phyloP scores from a whole-genome alignment of 2,888 invertebrate genomes.

The Dorcus hopei region DNA sequence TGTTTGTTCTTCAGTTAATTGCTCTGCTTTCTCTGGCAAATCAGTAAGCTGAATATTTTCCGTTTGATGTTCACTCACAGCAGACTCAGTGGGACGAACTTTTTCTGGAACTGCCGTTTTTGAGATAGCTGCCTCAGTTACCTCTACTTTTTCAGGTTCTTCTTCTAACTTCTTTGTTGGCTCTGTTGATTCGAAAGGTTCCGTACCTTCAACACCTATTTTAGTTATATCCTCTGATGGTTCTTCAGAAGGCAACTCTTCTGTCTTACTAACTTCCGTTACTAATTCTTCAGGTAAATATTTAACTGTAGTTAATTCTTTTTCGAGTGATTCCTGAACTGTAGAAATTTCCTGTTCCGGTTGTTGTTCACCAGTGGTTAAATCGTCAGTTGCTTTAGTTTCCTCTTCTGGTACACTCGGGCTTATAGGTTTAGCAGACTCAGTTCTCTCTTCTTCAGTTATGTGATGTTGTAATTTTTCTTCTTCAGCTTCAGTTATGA shows the following conservation, averaged over 20 bases:
- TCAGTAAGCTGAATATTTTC: conserved; percentile 3
- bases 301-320: too few relatives aligned
- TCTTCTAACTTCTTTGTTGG: neutral
- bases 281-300: neutral
- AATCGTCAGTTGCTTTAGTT: neutral
- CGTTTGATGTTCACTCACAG: conserved; percentile 20
- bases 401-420: neutral
- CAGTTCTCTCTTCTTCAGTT: neutral
- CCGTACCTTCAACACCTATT: conserved; percentile 11
- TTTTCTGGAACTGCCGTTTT: conserved; percentile 2
- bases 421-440: neutral
- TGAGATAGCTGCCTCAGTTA: neutral
- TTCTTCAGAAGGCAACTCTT: neutral
- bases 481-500: neutral
- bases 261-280: neutral
- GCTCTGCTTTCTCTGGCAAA: conserved; percentile 4
- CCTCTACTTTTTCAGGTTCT: neutral
- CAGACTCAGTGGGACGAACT: conserved; percentile 10
- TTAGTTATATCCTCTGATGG: conserved; percentile 5
- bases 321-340: too few relatives aligned
- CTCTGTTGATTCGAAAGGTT: conserved; percentile 12
- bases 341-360: too few relatives aligned
- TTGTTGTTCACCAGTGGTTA: too few relatives aligned
- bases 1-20: neutral
- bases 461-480: neutral